Evolutionary conservation across 2,797 vertebrate species (phyloP).

Genomic region (Falco biarmicus): DNA sequence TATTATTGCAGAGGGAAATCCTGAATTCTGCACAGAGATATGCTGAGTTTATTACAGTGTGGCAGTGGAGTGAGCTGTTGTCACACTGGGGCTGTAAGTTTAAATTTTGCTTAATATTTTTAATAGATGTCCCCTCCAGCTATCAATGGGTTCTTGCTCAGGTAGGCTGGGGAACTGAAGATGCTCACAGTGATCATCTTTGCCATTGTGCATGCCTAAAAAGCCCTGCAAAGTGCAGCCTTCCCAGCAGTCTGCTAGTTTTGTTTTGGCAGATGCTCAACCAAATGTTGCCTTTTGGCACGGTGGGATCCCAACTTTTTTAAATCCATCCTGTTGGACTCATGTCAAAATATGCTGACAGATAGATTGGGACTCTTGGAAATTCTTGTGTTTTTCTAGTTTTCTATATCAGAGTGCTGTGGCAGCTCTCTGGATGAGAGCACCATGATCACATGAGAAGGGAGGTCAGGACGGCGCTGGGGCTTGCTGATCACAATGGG

Average conservation of each 20-base stretch:
- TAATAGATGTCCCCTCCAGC: neutral
- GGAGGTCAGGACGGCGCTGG: neutral
- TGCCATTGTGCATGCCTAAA: neutral
- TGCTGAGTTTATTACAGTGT: neutral
- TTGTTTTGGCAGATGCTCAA: conserved; percentile 47
- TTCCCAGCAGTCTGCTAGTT: conserved; percentile 34
- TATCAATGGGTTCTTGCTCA: neutral
- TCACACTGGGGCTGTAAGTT: neutral
- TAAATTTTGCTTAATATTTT: neutral
- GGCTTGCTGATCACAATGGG: neutral
- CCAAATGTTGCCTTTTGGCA: conserved; percentile 36
- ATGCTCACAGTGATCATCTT: neutral
- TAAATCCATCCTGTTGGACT: neutral
- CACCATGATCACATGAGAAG: neutral
- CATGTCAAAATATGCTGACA: neutral
- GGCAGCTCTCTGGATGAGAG: neutral
- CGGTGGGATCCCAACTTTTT: neutral
- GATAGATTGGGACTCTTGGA: neutral
- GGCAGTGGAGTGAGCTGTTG: neutral
- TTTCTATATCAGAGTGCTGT: accelerated
- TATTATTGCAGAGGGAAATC: neutral
- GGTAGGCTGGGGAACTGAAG: neutral
- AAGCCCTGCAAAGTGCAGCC: neutral
- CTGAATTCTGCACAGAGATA: neutral
- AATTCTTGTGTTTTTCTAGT: neutral